phyloP scores from a whole-genome alignment of 2,797 vertebrate species.

The Astyanax mexicanus region DNA sequence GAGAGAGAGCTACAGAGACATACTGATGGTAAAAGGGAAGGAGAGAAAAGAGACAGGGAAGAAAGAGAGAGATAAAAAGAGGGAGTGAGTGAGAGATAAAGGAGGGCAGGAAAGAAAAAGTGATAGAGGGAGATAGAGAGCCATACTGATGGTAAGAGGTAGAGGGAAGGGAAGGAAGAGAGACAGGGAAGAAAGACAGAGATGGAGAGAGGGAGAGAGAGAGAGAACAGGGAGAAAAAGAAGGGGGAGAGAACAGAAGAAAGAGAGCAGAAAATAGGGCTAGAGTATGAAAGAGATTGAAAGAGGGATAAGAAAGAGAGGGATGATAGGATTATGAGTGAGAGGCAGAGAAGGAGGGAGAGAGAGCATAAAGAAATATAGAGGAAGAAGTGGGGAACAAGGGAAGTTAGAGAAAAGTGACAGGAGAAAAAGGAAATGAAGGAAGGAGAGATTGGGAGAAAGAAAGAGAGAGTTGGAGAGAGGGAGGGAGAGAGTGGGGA shows the following conservation, averaged over 20 bases:
- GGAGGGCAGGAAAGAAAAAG: neutral
- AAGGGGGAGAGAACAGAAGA: no score
- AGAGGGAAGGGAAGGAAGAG: no score
- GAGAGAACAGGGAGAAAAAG: neutral
- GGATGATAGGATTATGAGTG: neutral
- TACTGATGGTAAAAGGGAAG: no score
- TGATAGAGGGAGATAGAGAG: neutral
- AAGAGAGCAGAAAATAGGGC: no score
- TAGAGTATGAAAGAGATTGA: neutral
- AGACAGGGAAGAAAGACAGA: neutral
- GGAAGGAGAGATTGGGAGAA: neutral
- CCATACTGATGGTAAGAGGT: no score
- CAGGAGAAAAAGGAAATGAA: neutral
- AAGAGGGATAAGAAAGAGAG: neutral
- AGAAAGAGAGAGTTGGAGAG: neutral
- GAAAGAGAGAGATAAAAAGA: neutral
- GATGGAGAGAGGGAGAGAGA: neutral
- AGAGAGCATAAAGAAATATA: neutral
- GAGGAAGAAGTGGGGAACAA: no score
- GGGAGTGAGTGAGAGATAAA: neutral
- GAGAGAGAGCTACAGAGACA: neutral
- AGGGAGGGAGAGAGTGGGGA: neutral
- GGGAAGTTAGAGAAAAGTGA: no score
- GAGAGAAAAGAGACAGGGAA: neutral
- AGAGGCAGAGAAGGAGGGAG: neutral